These are phyloP conservation scores for Pseudopipra pipra DNA, from an alignment of 2,113 vertebrate species.

Conservation along the genomic window DNA sequence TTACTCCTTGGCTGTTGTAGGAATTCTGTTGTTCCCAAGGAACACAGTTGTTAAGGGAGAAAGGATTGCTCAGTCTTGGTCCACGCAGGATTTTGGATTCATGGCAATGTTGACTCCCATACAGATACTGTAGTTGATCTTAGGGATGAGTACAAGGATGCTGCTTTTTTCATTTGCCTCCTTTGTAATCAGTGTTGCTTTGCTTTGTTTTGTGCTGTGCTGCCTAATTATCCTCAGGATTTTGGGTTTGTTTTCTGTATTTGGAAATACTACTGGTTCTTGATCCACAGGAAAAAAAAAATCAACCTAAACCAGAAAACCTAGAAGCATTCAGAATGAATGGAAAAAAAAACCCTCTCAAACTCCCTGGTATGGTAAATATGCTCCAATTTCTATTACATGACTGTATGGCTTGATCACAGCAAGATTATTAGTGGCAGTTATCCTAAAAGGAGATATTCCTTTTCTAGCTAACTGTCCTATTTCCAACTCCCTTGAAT, in stretches of 20 bases:
- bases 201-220: neutral
- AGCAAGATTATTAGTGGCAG: neutral
- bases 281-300: neutral
- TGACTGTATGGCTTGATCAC: neutral
- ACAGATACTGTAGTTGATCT: neutral
- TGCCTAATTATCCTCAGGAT: neutral
- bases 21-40: neutral
- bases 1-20: neutral
- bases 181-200: neutral
- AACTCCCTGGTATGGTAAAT: neutral
- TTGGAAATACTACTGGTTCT: neutral
- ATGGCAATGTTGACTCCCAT: accelerated
- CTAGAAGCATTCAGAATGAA: neutral
- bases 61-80: neutral
- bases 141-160: neutral
- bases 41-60: neutral
- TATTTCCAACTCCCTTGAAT: neutral
- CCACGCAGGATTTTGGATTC: neutral
- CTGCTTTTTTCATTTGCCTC: neutral
- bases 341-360: neutral
- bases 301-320: neutral
- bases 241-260: neutral
- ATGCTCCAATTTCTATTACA: neutral
- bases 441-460: neutral
- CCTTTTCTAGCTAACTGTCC: neutral